Conservation (phyloP, 2,797 vertebrate species). For the Helicolenus hilgendorfi region DNA sequence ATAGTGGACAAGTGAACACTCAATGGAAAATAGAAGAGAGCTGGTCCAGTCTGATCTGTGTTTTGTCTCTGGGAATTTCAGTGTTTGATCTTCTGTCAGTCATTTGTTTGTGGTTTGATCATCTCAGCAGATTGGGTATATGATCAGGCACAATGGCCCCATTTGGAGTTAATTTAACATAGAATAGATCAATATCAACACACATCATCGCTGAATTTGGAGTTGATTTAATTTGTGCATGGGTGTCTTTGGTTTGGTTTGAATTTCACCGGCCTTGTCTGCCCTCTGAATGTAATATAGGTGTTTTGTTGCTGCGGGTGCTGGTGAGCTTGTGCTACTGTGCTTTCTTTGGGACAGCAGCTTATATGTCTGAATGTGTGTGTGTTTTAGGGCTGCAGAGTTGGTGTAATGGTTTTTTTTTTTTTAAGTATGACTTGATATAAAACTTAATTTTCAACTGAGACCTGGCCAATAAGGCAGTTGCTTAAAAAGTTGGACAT, state of each 20-base stretch:
- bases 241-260: slow-evolving; percentile 62
- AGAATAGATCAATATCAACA: slow-evolving; percentile 42
- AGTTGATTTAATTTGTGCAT: slow-evolving; percentile 69
- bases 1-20: slow-evolving; percentile 32
- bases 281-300: slow-evolving; percentile 19
- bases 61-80: slow-evolving; percentile 2
- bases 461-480: not conserved
- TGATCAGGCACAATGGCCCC: slow-evolving; percentile 20
- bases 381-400: slow-evolving; percentile 45
- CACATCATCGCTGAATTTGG: slow-evolving; percentile 62
- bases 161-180: slow-evolving; percentile 31
- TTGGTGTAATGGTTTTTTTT: not conserved
- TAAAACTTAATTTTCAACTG: not conserved
- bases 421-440: not conserved
- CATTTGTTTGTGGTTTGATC: slow-evolving; percentile 38
- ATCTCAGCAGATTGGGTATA: not conserved
- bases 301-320: slow-evolving; percentile 39
- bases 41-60: slow-evolving; percentile 26
- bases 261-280: slow-evolving; percentile 13
- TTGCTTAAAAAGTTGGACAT: not conserved
- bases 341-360: slow-evolving; percentile 5
- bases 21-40: slow-evolving; percentile 24
- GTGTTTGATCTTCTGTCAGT: slow-evolving; percentile 21
- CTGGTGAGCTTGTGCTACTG: slow-evolving; percentile 52
- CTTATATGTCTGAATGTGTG: not conserved